These are phyloP conservation scores for Hipparchia sbordonii DNA, from an alignment of 2,888 invertebrate genomes.

Conservation along the genomic window DNA sequence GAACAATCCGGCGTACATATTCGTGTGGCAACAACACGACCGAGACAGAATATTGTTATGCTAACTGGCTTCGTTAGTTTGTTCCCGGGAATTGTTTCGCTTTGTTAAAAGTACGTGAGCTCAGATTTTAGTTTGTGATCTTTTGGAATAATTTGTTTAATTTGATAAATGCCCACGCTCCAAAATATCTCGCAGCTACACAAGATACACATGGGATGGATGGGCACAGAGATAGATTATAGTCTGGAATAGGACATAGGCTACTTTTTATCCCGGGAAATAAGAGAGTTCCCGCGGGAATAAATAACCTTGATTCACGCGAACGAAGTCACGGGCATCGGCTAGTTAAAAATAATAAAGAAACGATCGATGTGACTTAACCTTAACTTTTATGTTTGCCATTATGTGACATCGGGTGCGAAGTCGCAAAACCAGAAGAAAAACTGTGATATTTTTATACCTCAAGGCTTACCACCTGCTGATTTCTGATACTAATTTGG, in stretches of 20 bases:
- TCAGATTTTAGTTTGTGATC: conserved; percentile 65
- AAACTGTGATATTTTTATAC: conserved; percentile 27
- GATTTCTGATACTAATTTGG: conserved; percentile 31
- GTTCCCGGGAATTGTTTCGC: conserved; percentile 76
- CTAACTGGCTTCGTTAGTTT: conserved; percentile 81
- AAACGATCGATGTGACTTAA: too few species aligned
- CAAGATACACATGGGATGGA: not conserved
- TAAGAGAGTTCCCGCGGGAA: too few species aligned
- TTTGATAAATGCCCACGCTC: conserved; percentile 43
- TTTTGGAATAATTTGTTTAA: conserved; percentile 62
- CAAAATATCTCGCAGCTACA: not conserved
- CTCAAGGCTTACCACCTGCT: conserved; percentile 36
- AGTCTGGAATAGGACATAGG: too few species aligned
- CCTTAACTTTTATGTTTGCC: too few species aligned
- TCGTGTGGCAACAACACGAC: conserved; percentile 55
- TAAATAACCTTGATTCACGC: too few species aligned
- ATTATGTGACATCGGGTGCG: conserved; percentile 28
- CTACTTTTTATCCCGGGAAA: too few species aligned
- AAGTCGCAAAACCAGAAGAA: conserved; percentile 30
- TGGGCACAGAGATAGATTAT: too few species aligned
- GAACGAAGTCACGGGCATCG: too few species aligned
- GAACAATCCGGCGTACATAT: conserved; percentile 65
- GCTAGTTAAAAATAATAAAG: too few species aligned
- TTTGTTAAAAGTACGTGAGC: conserved; percentile 68
- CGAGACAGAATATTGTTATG: conserved; percentile 77